Evolutionary conservation across 2,888 invertebrate species (phyloP).

Genomic region (Petrolisthes cinctipes): DNA sequence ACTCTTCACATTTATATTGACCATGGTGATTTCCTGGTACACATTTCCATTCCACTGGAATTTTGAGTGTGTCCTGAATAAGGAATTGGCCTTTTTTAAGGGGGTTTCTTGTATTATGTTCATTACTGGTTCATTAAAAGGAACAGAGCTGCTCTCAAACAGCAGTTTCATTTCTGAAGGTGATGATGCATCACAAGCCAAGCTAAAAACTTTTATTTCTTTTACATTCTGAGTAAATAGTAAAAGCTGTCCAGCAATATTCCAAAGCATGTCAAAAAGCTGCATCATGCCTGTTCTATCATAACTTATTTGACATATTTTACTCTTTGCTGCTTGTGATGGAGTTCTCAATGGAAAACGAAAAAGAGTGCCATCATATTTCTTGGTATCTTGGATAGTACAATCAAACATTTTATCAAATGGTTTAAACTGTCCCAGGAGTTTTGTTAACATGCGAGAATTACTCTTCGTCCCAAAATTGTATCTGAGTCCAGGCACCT

Average conservation of each 20-base stretch:
- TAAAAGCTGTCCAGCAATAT: conserved; percentile 28
- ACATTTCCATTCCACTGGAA: conserved; percentile 20
- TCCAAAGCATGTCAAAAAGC: conserved; percentile 30
- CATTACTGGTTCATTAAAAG: not conserved
- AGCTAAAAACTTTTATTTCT: conserved; percentile 32
- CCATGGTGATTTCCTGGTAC: not conserved
- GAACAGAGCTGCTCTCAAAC: not conserved
- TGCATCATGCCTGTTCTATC: conserved; percentile 20
- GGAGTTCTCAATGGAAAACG: conserved; percentile 42
- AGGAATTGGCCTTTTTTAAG: not conserved
- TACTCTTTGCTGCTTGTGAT: conserved; percentile 28
- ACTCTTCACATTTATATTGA: conserved; percentile 25
- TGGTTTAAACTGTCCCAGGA: conserved; percentile 37
- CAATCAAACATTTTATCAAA: conserved; percentile 38
- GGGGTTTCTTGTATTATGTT: not conserved
- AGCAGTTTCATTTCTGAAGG: conserved; percentile 23
- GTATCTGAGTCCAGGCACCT: conserved; percentile 14
- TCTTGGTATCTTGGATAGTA: conserved; percentile 1
- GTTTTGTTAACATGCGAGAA: conserved; percentile 29
- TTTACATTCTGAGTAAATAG: conserved; percentile 42
- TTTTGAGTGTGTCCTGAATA: not conserved
- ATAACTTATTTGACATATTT: conserved; percentile 33
- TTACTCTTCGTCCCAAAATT: conserved; percentile 20
- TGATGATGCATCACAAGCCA: not conserved
- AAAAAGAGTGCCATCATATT: conserved; percentile 35